These are phyloP conservation scores for Ramazzottius varieornatus DNA, from an alignment of 2,888 invertebrate genomes.

Conservation along the genomic window DNA sequence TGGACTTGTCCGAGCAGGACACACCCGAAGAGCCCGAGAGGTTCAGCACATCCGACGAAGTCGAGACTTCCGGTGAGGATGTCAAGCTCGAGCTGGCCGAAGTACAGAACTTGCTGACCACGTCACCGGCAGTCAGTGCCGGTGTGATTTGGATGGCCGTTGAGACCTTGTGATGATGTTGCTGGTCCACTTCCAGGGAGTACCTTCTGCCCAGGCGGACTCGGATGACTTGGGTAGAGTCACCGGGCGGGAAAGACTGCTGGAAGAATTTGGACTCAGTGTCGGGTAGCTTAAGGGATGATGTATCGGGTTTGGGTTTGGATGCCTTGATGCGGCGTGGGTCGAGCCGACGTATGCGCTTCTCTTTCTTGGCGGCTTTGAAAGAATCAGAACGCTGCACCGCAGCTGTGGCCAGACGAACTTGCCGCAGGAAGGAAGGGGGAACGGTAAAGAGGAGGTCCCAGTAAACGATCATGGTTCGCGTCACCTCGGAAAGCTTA, in stretches of 20 bases:
- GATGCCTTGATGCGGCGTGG: neutral
- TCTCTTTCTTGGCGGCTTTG: neutral
- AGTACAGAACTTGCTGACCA: constrained; percentile 22
- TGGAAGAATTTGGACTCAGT: neutral
- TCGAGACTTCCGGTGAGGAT: neutral
- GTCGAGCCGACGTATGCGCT: neutral
- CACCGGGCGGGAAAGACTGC: neutral
- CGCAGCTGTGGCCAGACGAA: neutral
- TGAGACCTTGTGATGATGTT: constrained; percentile 17
- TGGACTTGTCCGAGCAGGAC: neutral
- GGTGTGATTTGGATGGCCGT: constrained; percentile 23
- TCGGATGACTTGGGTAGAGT: constrained; percentile 5
- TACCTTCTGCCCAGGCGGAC: constrained; percentile 17
- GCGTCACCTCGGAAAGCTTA: neutral
- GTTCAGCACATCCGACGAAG: neutral
- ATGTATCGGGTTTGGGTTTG: neutral
- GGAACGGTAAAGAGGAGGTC: neutral
- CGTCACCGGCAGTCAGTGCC: constrained; percentile 26
- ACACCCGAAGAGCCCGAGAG: neutral
- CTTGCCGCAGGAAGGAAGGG: neutral
- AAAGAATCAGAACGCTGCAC: neutral
- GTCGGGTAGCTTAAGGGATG: neutral
- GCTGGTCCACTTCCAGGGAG: constrained; percentile 13
- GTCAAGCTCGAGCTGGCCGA: neutral
- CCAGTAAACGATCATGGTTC: neutral